phyloP scores from a whole-genome alignment of 2,888 invertebrate genomes.

The Acrocyrtus sp. region DNA sequence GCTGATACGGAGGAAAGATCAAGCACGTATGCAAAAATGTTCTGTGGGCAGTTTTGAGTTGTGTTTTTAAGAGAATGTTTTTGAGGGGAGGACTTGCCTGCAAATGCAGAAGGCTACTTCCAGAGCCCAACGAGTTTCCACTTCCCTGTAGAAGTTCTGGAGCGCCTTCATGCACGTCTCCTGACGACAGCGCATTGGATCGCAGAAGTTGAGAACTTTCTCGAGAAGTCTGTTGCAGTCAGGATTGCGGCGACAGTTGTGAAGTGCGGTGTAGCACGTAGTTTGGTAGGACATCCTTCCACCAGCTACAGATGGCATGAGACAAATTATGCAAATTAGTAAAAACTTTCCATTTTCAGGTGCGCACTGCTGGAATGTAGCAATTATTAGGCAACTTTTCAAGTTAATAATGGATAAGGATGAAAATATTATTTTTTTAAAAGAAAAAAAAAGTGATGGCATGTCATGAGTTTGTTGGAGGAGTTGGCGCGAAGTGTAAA shows the following conservation, averaged over 20 bases:
- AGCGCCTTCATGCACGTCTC: slow-evolving; percentile 89
- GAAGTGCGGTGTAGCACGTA: slow-evolving; percentile 87
- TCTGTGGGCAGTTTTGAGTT: too few species aligned
- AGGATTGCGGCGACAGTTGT: slow-evolving; percentile 82
- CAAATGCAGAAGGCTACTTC: slow-evolving; percentile 93
- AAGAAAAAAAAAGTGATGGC: background rate
- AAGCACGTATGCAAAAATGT: too few species aligned
- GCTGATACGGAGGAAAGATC: too few species aligned
- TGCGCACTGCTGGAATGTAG: too few species aligned
- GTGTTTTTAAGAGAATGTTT: too few species aligned
- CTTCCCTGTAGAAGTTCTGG: slow-evolving; percentile 85
- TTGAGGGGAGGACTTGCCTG: slow-evolving; percentile 75
- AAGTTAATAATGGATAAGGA: background rate
- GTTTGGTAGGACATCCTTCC: slow-evolving; percentile 70
- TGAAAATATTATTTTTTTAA: background rate
- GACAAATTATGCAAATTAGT: slow-evolving; percentile 1
- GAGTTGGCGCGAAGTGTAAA: background rate
- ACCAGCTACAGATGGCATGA: slow-evolving; percentile 10
- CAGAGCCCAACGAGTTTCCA: slow-evolving; percentile 82
- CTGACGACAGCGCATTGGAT: slow-evolving; percentile 79
- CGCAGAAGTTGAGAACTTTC: slow-evolving; percentile 87
- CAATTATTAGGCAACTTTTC: background rate
- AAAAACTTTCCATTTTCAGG: too few species aligned
- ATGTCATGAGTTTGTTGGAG: background rate
- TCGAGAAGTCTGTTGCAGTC: slow-evolving; percentile 82